Evolutionary conservation across 2,888 invertebrate genomes (phyloP).

Genomic region (Notodonta ziczac): DNA sequence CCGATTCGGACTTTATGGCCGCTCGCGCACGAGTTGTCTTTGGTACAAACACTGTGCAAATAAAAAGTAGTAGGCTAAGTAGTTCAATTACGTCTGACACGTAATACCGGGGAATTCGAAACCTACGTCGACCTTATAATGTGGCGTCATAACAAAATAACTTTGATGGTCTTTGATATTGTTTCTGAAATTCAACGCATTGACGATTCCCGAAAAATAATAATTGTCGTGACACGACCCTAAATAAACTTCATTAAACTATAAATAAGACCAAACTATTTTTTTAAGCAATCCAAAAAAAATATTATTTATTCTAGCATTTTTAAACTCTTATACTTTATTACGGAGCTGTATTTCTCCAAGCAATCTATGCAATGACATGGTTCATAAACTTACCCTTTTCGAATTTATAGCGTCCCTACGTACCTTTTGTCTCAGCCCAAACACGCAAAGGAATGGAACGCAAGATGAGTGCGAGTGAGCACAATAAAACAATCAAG

Average conservation of each 20-base stretch:
- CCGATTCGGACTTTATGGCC: constrained; percentile 45
- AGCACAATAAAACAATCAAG: constrained; percentile 11
- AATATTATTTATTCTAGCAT: too few species aligned
- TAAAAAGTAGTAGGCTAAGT: constrained; percentile 19
- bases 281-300: too few species aligned
- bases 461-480: constrained; percentile 1
- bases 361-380: neutral
- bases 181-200: too few species aligned
- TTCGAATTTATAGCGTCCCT: constrained; percentile 35
- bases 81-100: neutral
- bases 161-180: too few species aligned
- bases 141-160: too few species aligned
- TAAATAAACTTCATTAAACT: too few species aligned
- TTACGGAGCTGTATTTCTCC: neutral
- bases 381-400: constrained; percentile 1
- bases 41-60: constrained; percentile 15
- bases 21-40: constrained; percentile 17
- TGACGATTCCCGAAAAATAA: too few species aligned
- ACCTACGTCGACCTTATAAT: neutral
- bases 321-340: neutral
- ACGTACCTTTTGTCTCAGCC: constrained; percentile 35
- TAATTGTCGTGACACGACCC: too few species aligned
- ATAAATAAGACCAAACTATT: too few species aligned
- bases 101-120: too few species aligned
- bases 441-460: constrained; percentile 19